These are phyloP conservation scores for Tribolium castaneum DNA, from an alignment of 1,140 invertebrate species.

Conservation along the genomic window DNA sequence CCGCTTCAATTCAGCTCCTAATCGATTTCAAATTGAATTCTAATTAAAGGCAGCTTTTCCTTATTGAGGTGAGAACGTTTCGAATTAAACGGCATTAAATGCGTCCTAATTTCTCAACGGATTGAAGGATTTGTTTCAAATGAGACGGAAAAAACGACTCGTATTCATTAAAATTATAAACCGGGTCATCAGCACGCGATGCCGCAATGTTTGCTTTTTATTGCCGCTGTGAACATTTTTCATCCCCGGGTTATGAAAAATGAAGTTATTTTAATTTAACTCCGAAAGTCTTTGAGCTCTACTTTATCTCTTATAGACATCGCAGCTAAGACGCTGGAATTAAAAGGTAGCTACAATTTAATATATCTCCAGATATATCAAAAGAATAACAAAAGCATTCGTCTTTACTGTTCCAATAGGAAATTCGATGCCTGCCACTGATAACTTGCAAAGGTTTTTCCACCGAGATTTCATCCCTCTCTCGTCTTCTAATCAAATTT, in stretches of 20 bases:
- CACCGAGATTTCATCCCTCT: slow-evolving; percentile 20
- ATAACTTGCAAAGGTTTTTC: slow-evolving; percentile 30
- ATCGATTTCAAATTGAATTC: slow-evolving; percentile 34
- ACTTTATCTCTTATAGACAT: slow-evolving; percentile 6
- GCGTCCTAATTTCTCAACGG: slow-evolving; percentile 8
- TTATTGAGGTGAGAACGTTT: slow-evolving; percentile 28
- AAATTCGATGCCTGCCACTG: slow-evolving; percentile 26
- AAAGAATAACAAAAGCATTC: slow-evolving; percentile 28
- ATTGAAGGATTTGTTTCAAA: not conserved
- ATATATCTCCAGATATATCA: not conserved
- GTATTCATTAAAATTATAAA: not conserved
- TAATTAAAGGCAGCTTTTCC: slow-evolving; percentile 24
- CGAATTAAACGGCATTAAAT: slow-evolving; percentile 26
- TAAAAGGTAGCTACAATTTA: slow-evolving; percentile 4
- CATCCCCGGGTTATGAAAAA: not conserved
- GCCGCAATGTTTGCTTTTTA: not conserved
- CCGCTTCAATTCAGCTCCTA: slow-evolving; percentile 23
- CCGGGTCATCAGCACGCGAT: not conserved
- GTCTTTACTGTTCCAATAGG: slow-evolving; percentile 20
- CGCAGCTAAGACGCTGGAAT: not conserved
- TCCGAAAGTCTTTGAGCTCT: not conserved
- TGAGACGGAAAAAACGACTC: not conserved
- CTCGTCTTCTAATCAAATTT: slow-evolving; percentile 30
- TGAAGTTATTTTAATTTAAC: slow-evolving; percentile 7
- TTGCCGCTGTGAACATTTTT: not conserved